A percentile compares a stretch with the other conserved stretches of the same genome.
Evolutionary conservation across 2,888 invertebrate genomes (phyloP).

Genomic region (Nephrotoma guestfalica): DNA sequence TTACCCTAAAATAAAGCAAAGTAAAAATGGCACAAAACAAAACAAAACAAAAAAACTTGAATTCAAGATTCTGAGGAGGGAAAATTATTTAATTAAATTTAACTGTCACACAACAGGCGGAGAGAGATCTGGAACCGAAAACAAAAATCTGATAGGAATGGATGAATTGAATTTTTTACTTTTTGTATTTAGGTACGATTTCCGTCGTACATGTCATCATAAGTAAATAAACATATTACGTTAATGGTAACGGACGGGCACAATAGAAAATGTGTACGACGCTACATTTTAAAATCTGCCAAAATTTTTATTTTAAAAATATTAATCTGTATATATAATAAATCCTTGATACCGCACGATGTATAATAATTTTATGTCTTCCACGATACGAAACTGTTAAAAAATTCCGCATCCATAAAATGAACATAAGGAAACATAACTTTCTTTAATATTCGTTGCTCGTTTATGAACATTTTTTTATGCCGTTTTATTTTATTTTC

Average conservation of each 20-base stretch:
- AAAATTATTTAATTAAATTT: not conserved
- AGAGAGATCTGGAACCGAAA: not conserved
- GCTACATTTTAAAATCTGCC: not conserved
- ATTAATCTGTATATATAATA: not conserved
- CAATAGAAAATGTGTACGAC: not conserved
- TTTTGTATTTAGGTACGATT: not conserved
- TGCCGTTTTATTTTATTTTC: not conserved
- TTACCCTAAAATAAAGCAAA: not conserved
- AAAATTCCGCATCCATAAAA: not conserved
- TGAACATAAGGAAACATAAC: not conserved
- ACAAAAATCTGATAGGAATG: not conserved
- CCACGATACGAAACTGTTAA: not conserved
- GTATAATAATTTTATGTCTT: not conserved
- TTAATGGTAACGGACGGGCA: not conserved
- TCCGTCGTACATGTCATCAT: not conserved
- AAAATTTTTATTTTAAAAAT: not conserved
- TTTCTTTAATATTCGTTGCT: not conserved
- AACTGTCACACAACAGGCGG: not conserved
- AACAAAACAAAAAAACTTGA: not conserved
- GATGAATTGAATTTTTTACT: not conserved
- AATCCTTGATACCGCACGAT: not conserved
- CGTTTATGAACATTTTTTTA: not conserved
- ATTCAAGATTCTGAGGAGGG: not conserved
- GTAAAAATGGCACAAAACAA: not conserved
- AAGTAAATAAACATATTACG: not conserved